Evolutionary conservation across 2,888 invertebrate genomes (phyloP).

Genomic region (Epinotia nisella): DNA sequence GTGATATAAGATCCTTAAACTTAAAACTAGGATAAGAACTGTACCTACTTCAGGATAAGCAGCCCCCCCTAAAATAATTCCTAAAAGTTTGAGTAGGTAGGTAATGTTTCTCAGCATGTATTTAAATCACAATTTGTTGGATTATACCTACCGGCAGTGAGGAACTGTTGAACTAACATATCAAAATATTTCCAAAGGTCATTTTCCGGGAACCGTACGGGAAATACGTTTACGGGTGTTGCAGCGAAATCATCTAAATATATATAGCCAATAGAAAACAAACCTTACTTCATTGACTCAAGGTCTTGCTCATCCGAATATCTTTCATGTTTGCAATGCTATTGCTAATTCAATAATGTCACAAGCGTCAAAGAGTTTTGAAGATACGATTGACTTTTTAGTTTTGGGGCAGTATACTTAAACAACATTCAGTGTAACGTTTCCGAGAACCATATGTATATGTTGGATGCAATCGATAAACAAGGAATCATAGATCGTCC

Average conservation of each 20-base stretch:
- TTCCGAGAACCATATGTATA: conserved; percentile 19
- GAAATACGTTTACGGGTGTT: conserved; percentile 21
- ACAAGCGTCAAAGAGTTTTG: neutral
- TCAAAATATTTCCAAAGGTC: conserved; percentile 33
- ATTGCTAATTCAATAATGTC: neutral
- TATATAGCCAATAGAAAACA: neutral
- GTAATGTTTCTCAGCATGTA: too few species aligned
- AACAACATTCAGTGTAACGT: conserved; percentile 21
- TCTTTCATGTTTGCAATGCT: neutral
- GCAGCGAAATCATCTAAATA: neutral
- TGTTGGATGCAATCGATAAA: conserved; percentile 24
- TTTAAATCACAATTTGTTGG: neutral
- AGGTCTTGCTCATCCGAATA: neutral
- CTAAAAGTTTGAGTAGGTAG: too few species aligned
- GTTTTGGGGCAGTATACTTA: neutral
- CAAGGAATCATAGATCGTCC: conserved; percentile 20
- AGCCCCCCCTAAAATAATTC: too few species aligned
- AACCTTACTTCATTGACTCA: neutral
- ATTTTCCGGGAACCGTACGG: conserved; percentile 27
- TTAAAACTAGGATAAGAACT: too few species aligned
- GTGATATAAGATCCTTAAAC: too few species aligned
- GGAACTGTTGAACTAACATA: conserved; percentile 4
- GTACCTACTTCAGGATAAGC: too few species aligned
- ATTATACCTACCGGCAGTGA: neutral
- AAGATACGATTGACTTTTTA: neutral